Percentiles rank a stretch among this genome's conserved stretches.
phyloP scores from a whole-genome alignment of 2,888 invertebrate species.

The Eumerus sabulonum region DNA sequence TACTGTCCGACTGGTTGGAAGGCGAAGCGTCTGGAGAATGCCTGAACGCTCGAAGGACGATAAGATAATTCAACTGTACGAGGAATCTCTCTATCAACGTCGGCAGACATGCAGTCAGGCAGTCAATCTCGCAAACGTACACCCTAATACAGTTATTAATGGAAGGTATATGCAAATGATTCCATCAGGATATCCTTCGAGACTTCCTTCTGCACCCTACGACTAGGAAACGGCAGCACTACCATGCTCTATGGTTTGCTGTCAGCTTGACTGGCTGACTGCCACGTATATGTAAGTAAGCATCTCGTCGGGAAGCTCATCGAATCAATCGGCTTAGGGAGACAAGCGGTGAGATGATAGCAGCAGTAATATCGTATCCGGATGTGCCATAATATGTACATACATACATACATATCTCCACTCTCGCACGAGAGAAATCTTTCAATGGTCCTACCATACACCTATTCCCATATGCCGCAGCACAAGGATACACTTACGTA shows the following conservation, averaged over 20 bases:
- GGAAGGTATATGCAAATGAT: conserved; percentile 67
- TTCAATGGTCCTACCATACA: conserved; percentile 23
- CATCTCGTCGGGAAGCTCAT: conserved; percentile 46
- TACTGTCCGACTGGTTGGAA: too few relatives aligned
- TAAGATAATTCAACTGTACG: conserved; percentile 48
- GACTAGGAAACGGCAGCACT: background rate
- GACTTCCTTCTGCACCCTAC: conserved; percentile 32
- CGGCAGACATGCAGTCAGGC: conserved; percentile 53
- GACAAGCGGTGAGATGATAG: background rate
- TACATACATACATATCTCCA: too few relatives aligned
- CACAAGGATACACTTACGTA: too few relatives aligned
- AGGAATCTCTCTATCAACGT: conserved; percentile 52
- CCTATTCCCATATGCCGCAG: too few relatives aligned
- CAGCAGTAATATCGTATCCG: conserved; percentile 27
- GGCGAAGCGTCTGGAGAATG: conserved; percentile 4
- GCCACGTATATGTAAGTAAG: conserved; percentile 51
- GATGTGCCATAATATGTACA: too few relatives aligned
- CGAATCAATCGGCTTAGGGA: conserved; percentile 46
- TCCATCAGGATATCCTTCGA: conserved; percentile 64
- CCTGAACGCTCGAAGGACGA: conserved; percentile 6
- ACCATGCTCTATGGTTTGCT: too few relatives aligned
- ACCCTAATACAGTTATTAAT: conserved; percentile 66
- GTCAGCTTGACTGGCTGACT: conserved; percentile 35
- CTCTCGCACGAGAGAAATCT: conserved; percentile 15
- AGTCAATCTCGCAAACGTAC: conserved; percentile 51